Evolutionary conservation across 2,888 invertebrate species (phyloP), one percentile per base, ranked within the genome.

Genomic region (Galerucella pusilla): DNA sequence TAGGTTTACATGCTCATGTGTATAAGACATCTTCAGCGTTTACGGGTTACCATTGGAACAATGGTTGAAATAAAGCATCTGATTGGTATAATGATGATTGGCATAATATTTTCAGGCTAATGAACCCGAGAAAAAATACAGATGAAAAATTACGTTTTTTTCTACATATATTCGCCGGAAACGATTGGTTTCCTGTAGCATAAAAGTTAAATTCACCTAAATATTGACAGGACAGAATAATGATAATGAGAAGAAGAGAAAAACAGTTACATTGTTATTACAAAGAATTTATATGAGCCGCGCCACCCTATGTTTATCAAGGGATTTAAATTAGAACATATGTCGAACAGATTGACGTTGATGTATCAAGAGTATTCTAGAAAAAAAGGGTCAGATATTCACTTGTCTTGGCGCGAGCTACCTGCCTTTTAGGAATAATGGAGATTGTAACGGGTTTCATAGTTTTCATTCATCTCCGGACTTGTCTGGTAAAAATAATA

Each of bases 381-480:
- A 71, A 76, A 76, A 75, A 76, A 73, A 71, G 68, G 76, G 71
- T 70, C 73, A 66, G 60, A 75, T 66, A 71, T 73, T 76, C 77
- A 76, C 77, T 78, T 79, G 77, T 76, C 75, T 75, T 78, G 81
- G 81, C 80, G 80, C 82, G 81, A 76, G 79, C 82, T 84, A 84
- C 84, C 84, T 84, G 84, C 78, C 81, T 74, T 78, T 80, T 81
- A 81, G 80, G 79, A 83, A 82, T 83, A 83, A 83, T 83, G 73
- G 82, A 78, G 80, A 83, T 82, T 77, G 82, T 84, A 84, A 84
- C 84, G 84, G 83, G 80, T 81, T 82, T 82, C 79, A 84, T 82
- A 81, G 83, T 82, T 83, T 81, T 82, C 84, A 84, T 84, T 84
- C 84, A 84, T 82, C 80, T 78, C 73, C 35, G n/a, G 70, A 80